These are phyloP conservation scores for Bothrops alternatus DNA, from an alignment of 2,797 vertebrate genomes.

Conservation along the genomic window DNA sequence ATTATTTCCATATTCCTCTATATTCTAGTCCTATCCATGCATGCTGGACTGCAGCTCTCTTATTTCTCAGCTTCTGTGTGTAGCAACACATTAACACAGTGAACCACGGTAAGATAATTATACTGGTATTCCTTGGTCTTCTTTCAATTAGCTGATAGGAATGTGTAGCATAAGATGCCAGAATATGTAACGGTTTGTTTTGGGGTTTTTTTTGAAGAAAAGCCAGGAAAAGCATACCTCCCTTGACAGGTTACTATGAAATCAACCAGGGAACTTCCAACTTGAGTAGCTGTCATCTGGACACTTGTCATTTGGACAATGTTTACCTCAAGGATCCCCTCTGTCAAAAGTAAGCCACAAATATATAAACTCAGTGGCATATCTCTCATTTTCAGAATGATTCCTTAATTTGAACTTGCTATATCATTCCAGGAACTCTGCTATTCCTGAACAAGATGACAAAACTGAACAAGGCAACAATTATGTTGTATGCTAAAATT, in stretches of 20 bases:
- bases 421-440: background rate
- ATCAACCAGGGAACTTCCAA: conserved; percentile 77
- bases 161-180: background rate
- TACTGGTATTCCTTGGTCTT: background rate
- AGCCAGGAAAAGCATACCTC: conserved; percentile 71
- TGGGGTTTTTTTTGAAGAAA: no score
- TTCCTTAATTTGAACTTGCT: background rate
- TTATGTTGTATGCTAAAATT: background rate
- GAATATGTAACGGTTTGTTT: background rate
- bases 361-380: background rate
- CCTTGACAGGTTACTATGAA: conserved; percentile 88
- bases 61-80: background rate
- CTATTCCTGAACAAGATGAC: background rate
- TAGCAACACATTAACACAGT: background rate
- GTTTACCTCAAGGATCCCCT: conserved; percentile 74
- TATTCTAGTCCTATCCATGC: background rate
- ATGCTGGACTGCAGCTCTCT: background rate
- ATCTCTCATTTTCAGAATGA: background rate
- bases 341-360: conserved; percentile 68
- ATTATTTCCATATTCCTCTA: background rate
- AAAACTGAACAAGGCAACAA: background rate
- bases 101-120: background rate
- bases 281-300: conserved; percentile 66
- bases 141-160: background rate
- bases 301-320: conserved; percentile 75